phyloP scores from a whole-genome alignment of 2,113 vertebrate species.

The Platichthys stellatus region DNA sequence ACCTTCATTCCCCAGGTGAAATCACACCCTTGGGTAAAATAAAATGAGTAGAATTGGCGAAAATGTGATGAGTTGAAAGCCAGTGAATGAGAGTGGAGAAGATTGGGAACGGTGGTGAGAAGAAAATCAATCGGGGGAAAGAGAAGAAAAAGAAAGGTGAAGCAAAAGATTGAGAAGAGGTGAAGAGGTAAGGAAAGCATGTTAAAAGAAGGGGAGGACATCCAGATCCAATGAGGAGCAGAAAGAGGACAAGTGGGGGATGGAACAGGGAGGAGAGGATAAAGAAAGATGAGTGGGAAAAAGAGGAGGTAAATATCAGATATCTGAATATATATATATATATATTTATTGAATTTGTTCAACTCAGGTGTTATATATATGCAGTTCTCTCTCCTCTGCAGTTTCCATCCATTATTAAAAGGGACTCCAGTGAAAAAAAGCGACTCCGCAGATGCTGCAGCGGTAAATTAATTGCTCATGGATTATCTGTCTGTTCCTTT shows the following conservation, averaged over 20 bases:
- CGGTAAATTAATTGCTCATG: conserved; percentile 80
- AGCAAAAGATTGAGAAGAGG: neutral
- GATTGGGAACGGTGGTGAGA: neutral
- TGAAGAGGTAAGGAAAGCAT: neutral
- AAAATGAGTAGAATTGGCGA: neutral
- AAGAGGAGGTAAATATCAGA: too few relatives aligned
- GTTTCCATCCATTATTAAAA: conserved; percentile 72
- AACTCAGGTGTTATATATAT: too few relatives aligned
- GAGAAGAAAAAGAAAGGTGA: neutral
- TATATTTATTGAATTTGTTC: neutral
- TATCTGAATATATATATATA: too few relatives aligned
- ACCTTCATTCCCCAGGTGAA: neutral
- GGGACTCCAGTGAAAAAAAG: conserved; percentile 12
- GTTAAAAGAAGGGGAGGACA: neutral
- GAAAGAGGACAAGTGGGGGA: neutral
- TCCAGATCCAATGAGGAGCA: neutral
- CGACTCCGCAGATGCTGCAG: conserved; percentile 52
- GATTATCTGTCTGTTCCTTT: conserved; percentile 79
- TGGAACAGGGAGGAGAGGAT: too few relatives aligned
- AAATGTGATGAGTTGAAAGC: neutral
- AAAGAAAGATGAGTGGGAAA: conserved; percentile 1
- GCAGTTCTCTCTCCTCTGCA: conserved; percentile 5
- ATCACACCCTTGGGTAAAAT: neutral
- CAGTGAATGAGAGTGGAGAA: neutral
- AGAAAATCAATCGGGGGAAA: neutral